Evolutionary conservation across 2,888 invertebrate genomes (phyloP).

Genomic region (Phengaris arion): DNA sequence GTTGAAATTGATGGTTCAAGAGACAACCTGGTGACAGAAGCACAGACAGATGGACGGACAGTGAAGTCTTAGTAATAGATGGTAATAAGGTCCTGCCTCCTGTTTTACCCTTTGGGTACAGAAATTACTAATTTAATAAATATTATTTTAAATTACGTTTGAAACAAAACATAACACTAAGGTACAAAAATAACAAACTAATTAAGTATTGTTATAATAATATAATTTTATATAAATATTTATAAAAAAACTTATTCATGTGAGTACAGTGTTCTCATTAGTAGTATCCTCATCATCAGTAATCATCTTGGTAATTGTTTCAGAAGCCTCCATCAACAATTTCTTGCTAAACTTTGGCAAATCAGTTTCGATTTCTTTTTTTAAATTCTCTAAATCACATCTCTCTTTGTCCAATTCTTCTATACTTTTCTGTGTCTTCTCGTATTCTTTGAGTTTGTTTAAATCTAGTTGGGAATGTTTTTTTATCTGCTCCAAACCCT

Average conservation of each 20-base stretch:
- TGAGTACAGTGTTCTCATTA: conserved; percentile 28
- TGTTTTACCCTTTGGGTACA: too few relatives aligned
- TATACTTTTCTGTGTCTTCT: conserved; percentile 47
- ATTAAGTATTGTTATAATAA: neutral
- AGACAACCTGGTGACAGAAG: too few relatives aligned
- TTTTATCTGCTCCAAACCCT: conserved; percentile 63
- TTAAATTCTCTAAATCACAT: conserved; percentile 55
- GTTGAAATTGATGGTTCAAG: too few relatives aligned
- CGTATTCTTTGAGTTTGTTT: conserved; percentile 57
- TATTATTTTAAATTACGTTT: too few relatives aligned
- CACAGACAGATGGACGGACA: too few relatives aligned
- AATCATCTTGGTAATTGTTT: conserved; percentile 56
- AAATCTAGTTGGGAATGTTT: conserved; percentile 60
- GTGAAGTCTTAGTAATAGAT: too few relatives aligned
- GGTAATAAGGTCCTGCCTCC: too few relatives aligned
- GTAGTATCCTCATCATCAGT: conserved; percentile 45
- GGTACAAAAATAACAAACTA: neutral
- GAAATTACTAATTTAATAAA: too few relatives aligned
- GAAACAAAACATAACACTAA: neutral
- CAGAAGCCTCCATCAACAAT: conserved; percentile 59
- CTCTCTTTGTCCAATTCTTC: conserved; percentile 52
- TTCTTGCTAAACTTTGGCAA: conserved; percentile 63
- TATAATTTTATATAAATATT: neutral
- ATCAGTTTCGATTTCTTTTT: conserved; percentile 55
- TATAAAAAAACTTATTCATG: neutral